A percentile compares a stretch with the other conserved stretches of the same genome.
phyloP scores from a whole-genome alignment of 2,797 vertebrate species.

The Amblyopsis hoosieri region DNA sequence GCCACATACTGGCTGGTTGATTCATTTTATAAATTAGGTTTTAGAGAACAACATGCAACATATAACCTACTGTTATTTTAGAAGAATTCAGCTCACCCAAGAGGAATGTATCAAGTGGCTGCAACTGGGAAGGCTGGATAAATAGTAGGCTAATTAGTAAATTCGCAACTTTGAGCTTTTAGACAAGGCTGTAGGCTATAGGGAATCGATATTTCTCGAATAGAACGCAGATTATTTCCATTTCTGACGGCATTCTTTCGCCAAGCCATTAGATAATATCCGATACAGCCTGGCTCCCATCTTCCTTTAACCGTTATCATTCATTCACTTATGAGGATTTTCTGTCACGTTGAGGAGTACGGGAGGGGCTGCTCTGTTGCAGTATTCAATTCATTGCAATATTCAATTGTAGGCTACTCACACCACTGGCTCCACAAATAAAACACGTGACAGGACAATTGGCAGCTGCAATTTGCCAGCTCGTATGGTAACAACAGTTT shows the following conservation, averaged over 20 bases:
- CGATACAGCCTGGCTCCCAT: too few species aligned
- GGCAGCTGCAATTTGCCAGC: slow-evolving; percentile 37
- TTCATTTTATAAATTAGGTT: background rate
- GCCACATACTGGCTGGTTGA: background rate
- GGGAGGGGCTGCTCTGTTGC: slow-evolving; percentile 42
- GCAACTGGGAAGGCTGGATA: slow-evolving; percentile 31
- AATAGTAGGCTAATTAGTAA: background rate
- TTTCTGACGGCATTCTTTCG: background rate
- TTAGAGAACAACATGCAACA: background rate
- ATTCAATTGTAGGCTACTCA: slow-evolving; percentile 26
- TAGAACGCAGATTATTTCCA: background rate
- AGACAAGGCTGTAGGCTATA: background rate
- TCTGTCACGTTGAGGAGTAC: background rate
- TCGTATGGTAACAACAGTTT: background rate
- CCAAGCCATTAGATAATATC: background rate
- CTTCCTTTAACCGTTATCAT: slow-evolving; percentile 27
- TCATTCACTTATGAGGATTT: slow-evolving; percentile 46
- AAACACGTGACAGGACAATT: slow-evolving; percentile 22
- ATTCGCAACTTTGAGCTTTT: background rate
- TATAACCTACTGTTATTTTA: slow-evolving; percentile 27
- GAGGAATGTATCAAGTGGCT: slow-evolving; percentile 64
- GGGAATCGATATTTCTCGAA: background rate
- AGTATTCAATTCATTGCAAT: slow-evolving; percentile 29
- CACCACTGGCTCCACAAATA: slow-evolving; percentile 29
- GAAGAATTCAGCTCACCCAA: slow-evolving; percentile 29